Evolutionary conservation across 2,888 invertebrate genomes (phyloP).

Genomic region (Idaea biselata): DNA sequence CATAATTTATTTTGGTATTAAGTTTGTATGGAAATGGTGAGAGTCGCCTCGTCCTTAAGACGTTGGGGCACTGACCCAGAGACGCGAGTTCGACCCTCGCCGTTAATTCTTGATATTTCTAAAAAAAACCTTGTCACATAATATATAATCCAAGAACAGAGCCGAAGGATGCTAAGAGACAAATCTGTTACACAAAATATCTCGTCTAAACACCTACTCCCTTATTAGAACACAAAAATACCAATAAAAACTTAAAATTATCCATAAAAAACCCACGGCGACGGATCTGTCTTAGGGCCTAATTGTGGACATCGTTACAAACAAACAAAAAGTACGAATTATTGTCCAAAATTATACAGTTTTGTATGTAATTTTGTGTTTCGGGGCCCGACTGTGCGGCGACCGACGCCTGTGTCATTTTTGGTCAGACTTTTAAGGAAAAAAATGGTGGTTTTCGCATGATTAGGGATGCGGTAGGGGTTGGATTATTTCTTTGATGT

Average conservation of each 20-base stretch:
- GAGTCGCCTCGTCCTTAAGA: too few species aligned
- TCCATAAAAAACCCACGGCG: constrained; percentile 7
- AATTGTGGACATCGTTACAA: constrained; percentile 26
- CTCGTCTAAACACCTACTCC: not conserved
- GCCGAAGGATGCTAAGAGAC: not conserved
- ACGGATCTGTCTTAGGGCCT: constrained; percentile 13
- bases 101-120: too few species aligned
- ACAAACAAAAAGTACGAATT: constrained; percentile 56
- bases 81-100: too few species aligned
- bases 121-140: not conserved
- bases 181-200: not conserved
- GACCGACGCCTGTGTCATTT: not conserved
- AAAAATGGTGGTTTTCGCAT: not conserved
- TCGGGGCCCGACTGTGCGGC: not conserved
- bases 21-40: too few species aligned
- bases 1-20: too few species aligned
- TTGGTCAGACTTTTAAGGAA: not conserved
- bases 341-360: constrained; percentile 66
- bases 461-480: not conserved
- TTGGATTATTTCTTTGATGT: not conserved
- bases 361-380: not conserved
- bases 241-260: not conserved
- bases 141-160: not conserved
- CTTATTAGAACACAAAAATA: not conserved
- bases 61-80: too few species aligned